Conservation (phyloP, 2,888 invertebrate genomes). For the Leptopterna dolabrata region DNA sequence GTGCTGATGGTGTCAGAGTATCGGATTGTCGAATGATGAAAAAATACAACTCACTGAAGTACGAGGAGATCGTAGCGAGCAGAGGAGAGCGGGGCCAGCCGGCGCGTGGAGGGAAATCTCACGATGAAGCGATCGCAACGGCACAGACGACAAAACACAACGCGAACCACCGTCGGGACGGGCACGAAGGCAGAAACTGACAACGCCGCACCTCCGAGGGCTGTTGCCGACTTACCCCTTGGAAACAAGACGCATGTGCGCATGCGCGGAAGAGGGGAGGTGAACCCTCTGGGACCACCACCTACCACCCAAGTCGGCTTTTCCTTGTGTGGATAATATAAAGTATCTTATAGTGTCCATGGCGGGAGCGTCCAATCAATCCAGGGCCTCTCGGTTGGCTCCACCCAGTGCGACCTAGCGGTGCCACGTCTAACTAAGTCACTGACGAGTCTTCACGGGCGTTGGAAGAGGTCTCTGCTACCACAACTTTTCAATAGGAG, state of each 20-base stretch:
- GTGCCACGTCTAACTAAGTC: not conserved
- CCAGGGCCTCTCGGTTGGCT: not conserved
- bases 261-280: not conserved
- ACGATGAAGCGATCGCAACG: not conserved
- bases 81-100: too few species aligned
- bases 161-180: not conserved
- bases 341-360: too few species aligned
- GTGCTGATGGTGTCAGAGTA: not conserved
- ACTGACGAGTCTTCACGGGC: not conserved
- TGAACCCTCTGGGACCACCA: not conserved
- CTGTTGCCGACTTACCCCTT: constrained; percentile 10
- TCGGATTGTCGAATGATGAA: too few species aligned
- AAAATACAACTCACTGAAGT: too few species aligned
- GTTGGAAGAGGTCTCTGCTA: not conserved
- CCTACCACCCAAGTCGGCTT: not conserved
- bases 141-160: not conserved
- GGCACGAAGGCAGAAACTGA: not conserved
- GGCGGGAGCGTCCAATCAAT: not conserved
- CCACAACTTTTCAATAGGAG: too few species aligned
- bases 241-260: not conserved
- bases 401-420: not conserved
- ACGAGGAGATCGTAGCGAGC: too few species aligned
- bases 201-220: not conserved
- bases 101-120: not conserved
- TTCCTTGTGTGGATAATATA: not conserved